phyloP scores from a whole-genome alignment of 2,888 invertebrate genomes.

The Oscheius sp. region DNA sequence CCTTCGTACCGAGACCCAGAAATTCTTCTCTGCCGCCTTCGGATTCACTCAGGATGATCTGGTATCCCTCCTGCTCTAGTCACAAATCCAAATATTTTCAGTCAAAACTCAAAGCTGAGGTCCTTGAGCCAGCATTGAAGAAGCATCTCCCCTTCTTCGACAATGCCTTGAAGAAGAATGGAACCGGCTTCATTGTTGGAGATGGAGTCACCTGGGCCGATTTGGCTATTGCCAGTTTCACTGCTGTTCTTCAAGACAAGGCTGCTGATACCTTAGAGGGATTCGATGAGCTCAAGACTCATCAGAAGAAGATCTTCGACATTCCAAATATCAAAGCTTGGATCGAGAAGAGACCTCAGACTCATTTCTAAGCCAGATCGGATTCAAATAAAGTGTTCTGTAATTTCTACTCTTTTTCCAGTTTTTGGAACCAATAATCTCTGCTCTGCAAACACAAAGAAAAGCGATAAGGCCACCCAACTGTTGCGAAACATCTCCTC shows the following conservation, averaged over 20 bases:
- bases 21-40: conserved; percentile 35
- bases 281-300: conserved; percentile 42
- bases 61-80: not conserved
- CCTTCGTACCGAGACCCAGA: conserved; percentile 36
- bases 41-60: conserved; percentile 49
- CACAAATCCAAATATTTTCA: too few species aligned
- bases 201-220: conserved; percentile 57
- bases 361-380: conserved; percentile 27
- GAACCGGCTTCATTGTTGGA: conserved; percentile 55
- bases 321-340: conserved; percentile 56
- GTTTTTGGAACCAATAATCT: too few species aligned
- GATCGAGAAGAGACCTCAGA: conserved; percentile 56
- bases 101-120: conserved; percentile 34
- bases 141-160: conserved; percentile 56
- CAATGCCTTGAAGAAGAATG: conserved; percentile 39
- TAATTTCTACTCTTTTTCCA: not conserved
- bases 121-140: conserved; percentile 54
- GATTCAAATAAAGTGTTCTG: not conserved
- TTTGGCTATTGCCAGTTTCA: conserved; percentile 53
- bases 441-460: too few species aligned
- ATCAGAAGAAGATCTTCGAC: conserved; percentile 56
- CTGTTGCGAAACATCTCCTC: not conserved
- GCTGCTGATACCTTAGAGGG: conserved; percentile 52
- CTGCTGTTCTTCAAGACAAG: conserved; percentile 35
- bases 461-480: too few species aligned